Conservation (phyloP, 2,888 invertebrate genomes). For the Chironomus tentans region DNA sequence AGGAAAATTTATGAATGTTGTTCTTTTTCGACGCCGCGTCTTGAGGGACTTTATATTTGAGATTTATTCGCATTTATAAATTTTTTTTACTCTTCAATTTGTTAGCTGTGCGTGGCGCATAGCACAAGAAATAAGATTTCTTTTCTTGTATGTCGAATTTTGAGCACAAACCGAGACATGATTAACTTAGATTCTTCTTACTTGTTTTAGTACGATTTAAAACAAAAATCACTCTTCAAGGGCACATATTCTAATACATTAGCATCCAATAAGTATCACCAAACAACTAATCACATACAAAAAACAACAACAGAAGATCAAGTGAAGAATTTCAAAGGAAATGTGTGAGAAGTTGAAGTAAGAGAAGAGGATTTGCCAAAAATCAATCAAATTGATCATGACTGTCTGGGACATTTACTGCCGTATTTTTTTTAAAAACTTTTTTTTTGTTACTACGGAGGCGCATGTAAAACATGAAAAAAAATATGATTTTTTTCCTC, state of each 20-base stretch:
- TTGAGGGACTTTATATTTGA: conserved; percentile 1
- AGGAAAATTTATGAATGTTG: conserved; percentile 7
- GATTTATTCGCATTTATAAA: not conserved
- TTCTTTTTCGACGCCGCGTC: not conserved
- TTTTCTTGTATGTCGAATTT: too few species aligned
- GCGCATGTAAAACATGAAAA: too few species aligned
- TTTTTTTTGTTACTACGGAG: too few species aligned
- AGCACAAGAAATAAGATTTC: not conserved
- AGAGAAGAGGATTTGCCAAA: not conserved
- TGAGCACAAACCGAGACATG: too few species aligned
- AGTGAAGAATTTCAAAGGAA: not conserved
- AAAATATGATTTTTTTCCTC: too few species aligned
- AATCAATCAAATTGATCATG: not conserved
- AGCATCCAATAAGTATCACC: too few species aligned
- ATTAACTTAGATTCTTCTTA: not conserved
- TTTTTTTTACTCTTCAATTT: not conserved
- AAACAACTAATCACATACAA: too few species aligned
- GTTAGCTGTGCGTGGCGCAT: not conserved
- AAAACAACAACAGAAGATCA: not conserved
- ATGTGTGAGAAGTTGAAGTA: not conserved
- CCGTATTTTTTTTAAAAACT: not conserved
- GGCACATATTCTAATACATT: too few species aligned
- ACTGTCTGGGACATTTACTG: not conserved
- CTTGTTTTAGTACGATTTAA: too few species aligned
- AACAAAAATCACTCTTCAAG: too few species aligned